These are phyloP conservation scores for Trilocha varians DNA, from an alignment of 2,888 invertebrate species.

Conservation along the genomic window DNA sequence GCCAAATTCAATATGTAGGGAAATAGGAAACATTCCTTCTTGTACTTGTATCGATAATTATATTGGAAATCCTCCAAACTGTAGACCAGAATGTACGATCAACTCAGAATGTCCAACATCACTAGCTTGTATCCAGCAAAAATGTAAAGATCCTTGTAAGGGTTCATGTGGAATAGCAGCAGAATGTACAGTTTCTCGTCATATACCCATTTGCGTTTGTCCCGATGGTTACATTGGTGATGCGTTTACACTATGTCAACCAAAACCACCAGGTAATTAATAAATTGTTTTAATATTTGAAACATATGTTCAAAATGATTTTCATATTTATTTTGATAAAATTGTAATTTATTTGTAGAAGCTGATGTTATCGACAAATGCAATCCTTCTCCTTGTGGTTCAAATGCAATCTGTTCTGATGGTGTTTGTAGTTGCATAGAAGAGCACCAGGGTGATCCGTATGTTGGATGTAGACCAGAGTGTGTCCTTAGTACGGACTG, in stretches of 20 bases:
- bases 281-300: neutral
- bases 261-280: conserved; percentile 52
- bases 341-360: conserved; percentile 17
- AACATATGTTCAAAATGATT: neutral
- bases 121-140: conserved; percentile 79
- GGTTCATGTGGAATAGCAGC: conserved; percentile 79
- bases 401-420: conserved; percentile 73
- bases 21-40: conserved; percentile 72
- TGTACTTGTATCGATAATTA: conserved; percentile 76
- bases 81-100: conserved; percentile 80
- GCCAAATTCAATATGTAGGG: conserved; percentile 77
- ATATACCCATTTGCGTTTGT: conserved; percentile 83
- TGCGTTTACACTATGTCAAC: conserved; percentile 72
- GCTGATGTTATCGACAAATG: conserved; percentile 58
- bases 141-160: conserved; percentile 81
- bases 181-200: conserved; percentile 77
- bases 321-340: neutral
- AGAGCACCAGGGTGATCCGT: conserved; percentile 79
- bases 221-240: conserved; percentile 79
- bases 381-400: conserved; percentile 78
- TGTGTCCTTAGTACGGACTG: conserved; percentile 80
- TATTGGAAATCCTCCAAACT: conserved; percentile 76
- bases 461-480: conserved; percentile 79
- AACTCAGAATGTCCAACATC: conserved; percentile 79
- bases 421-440: conserved; percentile 75